Evolutionary conservation across 1,140 invertebrate genomes (phyloP).

Genomic region (Melitaea cinxia): DNA sequence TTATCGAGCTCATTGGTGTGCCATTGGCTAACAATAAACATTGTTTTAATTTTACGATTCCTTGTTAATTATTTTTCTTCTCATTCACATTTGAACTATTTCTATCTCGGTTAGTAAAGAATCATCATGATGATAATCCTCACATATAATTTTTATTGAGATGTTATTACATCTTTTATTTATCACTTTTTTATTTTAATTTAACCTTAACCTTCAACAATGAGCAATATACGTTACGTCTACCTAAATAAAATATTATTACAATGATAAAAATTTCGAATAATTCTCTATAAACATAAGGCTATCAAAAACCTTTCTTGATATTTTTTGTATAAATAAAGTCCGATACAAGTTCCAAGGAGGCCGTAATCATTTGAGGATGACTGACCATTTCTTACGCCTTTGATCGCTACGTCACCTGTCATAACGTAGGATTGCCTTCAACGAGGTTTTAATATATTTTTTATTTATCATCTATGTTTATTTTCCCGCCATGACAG

Average conservation of each 20-base stretch:
- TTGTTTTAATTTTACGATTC: too few relatives aligned
- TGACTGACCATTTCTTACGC: slow-evolving; percentile 59
- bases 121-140: too few relatives aligned
- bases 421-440: slow-evolving; percentile 59
- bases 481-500: slow-evolving; percentile 47
- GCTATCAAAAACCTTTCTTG: slow-evolving; percentile 17
- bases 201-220: too few relatives aligned
- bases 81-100: too few relatives aligned
- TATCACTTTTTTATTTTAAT: background rate
- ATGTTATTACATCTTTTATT: too few relatives aligned
- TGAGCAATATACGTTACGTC: too few relatives aligned
- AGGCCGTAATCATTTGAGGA: slow-evolving; percentile 66
- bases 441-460: slow-evolving; percentile 57
- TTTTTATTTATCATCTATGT: slow-evolving; percentile 55
- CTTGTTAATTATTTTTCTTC: too few relatives aligned
- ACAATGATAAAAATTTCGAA: background rate
- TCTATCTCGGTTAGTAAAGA: too few relatives aligned
- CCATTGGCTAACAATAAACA: too few relatives aligned
- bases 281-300: background rate
- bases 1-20: too few relatives aligned
- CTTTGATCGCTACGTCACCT: slow-evolving; percentile 60
- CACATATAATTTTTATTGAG: too few relatives aligned
- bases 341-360: slow-evolving; percentile 48
- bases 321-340: slow-evolving; percentile 51
- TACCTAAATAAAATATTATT: too few relatives aligned